Evolutionary conservation across 2,888 invertebrate genomes (phyloP).

Genomic region (Drosophila lutescens): DNA sequence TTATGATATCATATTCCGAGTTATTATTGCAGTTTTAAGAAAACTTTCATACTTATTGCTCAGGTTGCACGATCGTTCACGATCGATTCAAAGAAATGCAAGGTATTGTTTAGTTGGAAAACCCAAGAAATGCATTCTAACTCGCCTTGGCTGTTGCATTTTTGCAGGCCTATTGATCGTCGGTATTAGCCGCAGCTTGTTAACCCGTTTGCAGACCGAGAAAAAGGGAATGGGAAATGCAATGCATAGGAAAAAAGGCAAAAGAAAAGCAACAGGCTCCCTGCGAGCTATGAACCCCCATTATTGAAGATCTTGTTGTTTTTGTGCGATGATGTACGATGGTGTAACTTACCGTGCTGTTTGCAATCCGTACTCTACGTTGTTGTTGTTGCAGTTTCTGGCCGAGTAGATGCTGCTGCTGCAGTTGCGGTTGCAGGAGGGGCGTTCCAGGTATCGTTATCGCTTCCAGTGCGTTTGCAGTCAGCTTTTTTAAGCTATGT

Average conservation of each 20-base stretch:
- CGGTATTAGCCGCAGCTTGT: conserved; percentile 50
- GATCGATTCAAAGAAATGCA: not conserved
- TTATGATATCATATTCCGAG: not conserved
- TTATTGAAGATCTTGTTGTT: conserved; percentile 5
- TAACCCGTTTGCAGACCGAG: conserved; percentile 57
- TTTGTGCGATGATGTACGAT: conserved; percentile 36
- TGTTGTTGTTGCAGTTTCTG: conserved; percentile 31
- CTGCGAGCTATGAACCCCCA: conserved; percentile 30
- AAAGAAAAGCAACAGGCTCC: conserved; percentile 31
- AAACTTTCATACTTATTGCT: not conserved
- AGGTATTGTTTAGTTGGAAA: conserved; percentile 19
- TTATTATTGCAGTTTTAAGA: not conserved
- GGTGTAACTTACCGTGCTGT: conserved; percentile 58
- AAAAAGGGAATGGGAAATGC: conserved; percentile 28
- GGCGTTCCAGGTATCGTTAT: conserved; percentile 62
- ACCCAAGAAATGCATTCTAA: conserved; percentile 7
- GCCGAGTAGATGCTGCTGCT: conserved; percentile 13
- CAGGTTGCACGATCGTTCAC: not conserved
- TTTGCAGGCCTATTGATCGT: conserved; percentile 23
- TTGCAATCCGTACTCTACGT: conserved; percentile 46
- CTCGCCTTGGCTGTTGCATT: conserved; percentile 5
- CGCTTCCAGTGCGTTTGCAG: conserved; percentile 67
- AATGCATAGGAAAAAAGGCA: not conserved
- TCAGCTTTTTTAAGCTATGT: conserved; percentile 44
- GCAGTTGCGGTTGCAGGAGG: conserved; percentile 22